Evolutionary conservation across 2,113 vertebrate genomes (phyloP).

Genomic region (Hippocampus zosterae): DNA sequence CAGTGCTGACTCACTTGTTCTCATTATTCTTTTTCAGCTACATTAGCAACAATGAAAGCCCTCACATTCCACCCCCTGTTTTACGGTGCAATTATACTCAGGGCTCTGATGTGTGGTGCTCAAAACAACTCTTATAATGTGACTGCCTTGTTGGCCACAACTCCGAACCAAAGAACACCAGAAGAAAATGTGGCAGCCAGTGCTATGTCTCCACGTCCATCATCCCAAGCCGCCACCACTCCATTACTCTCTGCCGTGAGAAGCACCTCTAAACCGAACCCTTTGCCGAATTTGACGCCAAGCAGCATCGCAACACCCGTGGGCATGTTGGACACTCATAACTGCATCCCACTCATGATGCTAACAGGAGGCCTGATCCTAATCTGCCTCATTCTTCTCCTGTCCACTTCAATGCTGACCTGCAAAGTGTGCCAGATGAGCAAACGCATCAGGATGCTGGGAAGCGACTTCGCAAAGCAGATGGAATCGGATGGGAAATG

Average conservation of each 20-base stretch:
- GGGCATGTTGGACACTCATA: rapidly evolving
- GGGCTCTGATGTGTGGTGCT: background rate
- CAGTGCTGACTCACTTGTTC: background rate
- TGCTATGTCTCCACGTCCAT: too few relatives aligned
- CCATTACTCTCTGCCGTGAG: rapidly evolving
- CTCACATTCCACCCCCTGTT: conserved; percentile 13
- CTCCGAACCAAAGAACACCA: too few relatives aligned
- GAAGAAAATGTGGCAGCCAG: background rate
- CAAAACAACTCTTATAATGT: background rate
- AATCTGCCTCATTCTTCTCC: conserved; percentile 14
- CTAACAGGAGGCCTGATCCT: conserved; percentile 29
- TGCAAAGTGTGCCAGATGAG: conserved; percentile 41
- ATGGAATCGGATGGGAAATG: background rate
- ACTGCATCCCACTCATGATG: background rate
- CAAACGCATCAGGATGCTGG: conserved; percentile 19
- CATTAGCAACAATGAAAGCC: conserved; percentile 34
- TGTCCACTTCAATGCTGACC: conserved; percentile 5
- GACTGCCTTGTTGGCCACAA: background rate
- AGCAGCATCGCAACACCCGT: background rate
- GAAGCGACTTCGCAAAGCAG: conserved; percentile 19
- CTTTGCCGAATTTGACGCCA: background rate
- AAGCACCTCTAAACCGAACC: background rate
- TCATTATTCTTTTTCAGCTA: conserved; percentile 18
- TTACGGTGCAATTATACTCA: conserved; percentile 12
- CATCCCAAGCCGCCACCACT: background rate